These are phyloP conservation scores for Lindbergichthys nudifrons DNA, from an alignment of 2,797 vertebrate genomes.

Conservation along the genomic window DNA sequence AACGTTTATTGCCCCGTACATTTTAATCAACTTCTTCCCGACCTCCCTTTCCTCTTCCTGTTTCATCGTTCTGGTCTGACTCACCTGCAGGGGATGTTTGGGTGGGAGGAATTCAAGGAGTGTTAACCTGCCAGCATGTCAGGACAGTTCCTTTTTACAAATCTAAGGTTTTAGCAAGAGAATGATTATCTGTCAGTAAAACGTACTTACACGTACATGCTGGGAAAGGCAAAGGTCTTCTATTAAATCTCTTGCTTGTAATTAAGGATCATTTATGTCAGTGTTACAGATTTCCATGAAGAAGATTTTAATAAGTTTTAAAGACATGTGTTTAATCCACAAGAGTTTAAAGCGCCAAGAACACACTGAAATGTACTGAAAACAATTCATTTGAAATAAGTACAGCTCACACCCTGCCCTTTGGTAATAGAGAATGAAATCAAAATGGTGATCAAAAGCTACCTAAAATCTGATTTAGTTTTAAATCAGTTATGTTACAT, in stretches of 20 bases:
- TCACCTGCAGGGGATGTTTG: conserved; percentile 45
- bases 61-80: conserved; percentile 18
- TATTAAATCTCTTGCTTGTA: background rate
- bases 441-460: background rate
- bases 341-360: background rate
- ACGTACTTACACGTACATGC: background rate
- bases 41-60: conserved; percentile 5
- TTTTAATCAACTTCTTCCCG: conserved; percentile 16
- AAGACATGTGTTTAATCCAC: background rate
- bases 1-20: background rate
- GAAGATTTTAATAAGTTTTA: background rate
- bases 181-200: background rate
- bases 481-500: background rate
- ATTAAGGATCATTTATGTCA: background rate
- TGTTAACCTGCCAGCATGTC: conserved; percentile 56
- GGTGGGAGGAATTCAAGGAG: conserved; percentile 54
- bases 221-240: background rate
- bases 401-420: background rate
- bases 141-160: conserved; percentile 52
- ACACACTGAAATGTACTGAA: background rate
- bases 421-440: background rate
- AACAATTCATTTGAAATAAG: background rate
- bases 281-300: background rate
- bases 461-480: background rate
- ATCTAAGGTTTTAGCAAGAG: conserved; percentile 22